A percentile compares a stretch with the other conserved stretches of the same genome.
Evolutionary conservation across 2,888 invertebrate genomes (phyloP).

Genomic region (Lutraria lutraria): DNA sequence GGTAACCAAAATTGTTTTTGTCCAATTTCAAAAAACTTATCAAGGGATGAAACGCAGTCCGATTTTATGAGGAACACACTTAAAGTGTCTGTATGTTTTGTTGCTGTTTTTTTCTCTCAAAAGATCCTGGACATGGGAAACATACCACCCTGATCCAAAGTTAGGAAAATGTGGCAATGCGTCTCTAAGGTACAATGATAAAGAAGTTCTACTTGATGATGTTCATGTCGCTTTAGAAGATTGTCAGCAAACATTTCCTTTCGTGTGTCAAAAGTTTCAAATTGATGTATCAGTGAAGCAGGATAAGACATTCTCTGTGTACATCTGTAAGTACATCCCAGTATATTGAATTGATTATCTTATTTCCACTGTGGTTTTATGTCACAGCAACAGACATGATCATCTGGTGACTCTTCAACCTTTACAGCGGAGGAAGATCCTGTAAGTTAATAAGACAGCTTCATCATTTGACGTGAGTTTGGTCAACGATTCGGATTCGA

Average conservation of each 20-base stretch:
- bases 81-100: no score
- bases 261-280: constrained; percentile 51
- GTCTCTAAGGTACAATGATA: background rate
- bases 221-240: background rate
- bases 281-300: background rate
- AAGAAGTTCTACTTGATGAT: background rate
- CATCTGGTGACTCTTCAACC: no score
- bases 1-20: no score
- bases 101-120: background rate
- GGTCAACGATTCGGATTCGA: no score
- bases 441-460: background rate
- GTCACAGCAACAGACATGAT: no score
- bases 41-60: no score
- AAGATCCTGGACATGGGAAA: constrained; percentile 33
- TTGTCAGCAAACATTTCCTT: constrained; percentile 24
- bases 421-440: no score
- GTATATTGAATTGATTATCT: background rate
- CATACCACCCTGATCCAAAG: constrained; percentile 3
- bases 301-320: no score
- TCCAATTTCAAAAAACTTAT: no score
- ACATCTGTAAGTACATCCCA: no score
- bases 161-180: constrained; percentile 33
- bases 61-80: background rate
- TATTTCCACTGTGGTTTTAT: background rate
- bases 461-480: background rate